These are phyloP conservation scores for Brienomyrus brachyistius DNA, from an alignment of 2,113 vertebrate genomes.

Conservation along the genomic window DNA sequence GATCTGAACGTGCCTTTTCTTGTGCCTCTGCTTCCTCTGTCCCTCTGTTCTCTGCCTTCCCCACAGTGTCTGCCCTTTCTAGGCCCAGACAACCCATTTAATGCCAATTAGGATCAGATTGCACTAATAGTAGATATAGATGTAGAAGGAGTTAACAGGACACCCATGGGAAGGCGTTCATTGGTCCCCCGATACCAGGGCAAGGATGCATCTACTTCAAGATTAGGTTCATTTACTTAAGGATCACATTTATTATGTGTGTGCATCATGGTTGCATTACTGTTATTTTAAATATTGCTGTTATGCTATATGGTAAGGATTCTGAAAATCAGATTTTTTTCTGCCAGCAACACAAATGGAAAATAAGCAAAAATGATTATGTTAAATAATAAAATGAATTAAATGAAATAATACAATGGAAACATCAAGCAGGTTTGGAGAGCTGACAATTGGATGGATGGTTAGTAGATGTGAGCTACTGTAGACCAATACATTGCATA, in stretches of 20 bases:
- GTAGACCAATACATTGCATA: not conserved
- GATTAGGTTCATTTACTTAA: not conserved
- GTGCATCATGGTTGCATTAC: not conserved
- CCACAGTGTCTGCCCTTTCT: constrained; percentile 16
- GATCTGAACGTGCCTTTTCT: not conserved
- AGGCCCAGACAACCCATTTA: constrained; percentile 55
- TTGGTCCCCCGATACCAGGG: constrained; percentile 48
- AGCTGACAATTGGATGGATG: not conserved
- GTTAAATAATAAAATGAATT: not conserved
- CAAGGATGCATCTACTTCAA: constrained; percentile 5
- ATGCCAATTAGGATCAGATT: constrained; percentile 54
- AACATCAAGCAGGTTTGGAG: not conserved
- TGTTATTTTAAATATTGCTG: not conserved
- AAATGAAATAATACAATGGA: not conserved
- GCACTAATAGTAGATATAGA: constrained; percentile 42
- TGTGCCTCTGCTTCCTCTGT: not conserved
- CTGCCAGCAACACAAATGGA: not conserved
- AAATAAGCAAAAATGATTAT: not conserved
- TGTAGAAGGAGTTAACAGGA: constrained; percentile 41
- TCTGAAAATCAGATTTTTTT: not conserved
- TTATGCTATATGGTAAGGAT: not conserved
- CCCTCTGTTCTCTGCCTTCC: not conserved
- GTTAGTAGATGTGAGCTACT: not conserved
- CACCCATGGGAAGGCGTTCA: constrained; percentile 52
- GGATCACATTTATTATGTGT: not conserved